Evolutionary conservation across 2,888 invertebrate genomes (phyloP).

Genomic region (Tineola bisselliella): DNA sequence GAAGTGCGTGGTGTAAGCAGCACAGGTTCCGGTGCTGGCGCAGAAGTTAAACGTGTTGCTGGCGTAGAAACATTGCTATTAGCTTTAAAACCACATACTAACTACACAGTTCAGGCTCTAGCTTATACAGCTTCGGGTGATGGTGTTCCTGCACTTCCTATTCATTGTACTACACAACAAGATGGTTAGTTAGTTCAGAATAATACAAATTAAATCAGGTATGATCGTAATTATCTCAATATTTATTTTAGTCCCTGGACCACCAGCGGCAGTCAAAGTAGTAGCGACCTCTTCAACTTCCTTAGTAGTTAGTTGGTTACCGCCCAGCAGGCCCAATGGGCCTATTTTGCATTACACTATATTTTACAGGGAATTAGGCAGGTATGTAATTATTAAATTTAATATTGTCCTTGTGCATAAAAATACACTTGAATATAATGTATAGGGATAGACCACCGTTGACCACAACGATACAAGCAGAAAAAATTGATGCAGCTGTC

Average conservation of each 20-base stretch:
- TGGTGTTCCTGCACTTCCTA: conserved; percentile 79
- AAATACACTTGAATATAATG: background rate
- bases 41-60: conserved; percentile 81
- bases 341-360: conserved; percentile 83
- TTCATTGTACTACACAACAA: conserved; percentile 86
- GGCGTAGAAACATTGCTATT: conserved; percentile 83
- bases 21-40: conserved; percentile 42
- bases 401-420: background rate
- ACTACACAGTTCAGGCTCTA: conserved; percentile 86
- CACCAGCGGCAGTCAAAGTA: conserved; percentile 86
- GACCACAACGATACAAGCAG: conserved; percentile 53
- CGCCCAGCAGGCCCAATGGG: conserved; percentile 83
- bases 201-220: too few species aligned
- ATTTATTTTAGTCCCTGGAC: conserved; percentile 75
- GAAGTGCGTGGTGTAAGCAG: conserved; percentile 46
- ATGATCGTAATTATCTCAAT: conserved; percentile 21
- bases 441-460: conserved; percentile 55
- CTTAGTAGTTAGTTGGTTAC: conserved; percentile 85
- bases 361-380: conserved; percentile 78
- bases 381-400: conserved; percentile 32
- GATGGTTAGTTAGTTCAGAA: conserved; percentile 72
- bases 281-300: conserved; percentile 83
- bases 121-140: conserved; percentile 89
- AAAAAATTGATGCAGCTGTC: conserved; percentile 42
- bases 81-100: conserved; percentile 83